Base-by-base conservation (phyloP, 2,797 vertebrate species). In the Poecilia wingei region DNA sequence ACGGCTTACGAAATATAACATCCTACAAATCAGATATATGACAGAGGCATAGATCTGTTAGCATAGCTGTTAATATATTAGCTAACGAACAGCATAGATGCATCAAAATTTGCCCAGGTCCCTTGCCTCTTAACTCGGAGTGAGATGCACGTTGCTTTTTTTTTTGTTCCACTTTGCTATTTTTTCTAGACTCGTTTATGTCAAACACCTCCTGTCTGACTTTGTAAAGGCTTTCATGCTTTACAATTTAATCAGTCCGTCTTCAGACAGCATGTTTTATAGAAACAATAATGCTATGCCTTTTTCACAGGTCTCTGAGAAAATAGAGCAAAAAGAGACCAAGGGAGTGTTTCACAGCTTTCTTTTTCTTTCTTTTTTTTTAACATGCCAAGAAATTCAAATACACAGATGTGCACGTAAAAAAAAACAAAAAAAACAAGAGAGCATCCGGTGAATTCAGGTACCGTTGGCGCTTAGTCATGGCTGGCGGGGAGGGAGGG, bases 251-350 rank as follows among this genome's bases (percentile, higher is more conserved):
- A 85, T 81, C 79, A 83, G 76, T 87, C 88, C 78, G 82, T 89
- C 88, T 80, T 87, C 85, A 82, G 85, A 91, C 87, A 92, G 92
- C 93, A 93, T 93, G 91, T 91, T 79, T 81, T 85, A 84, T 82
- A 79, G 81, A 85, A 46, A 79, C 86, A 88, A 61, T 55, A 82
- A 89, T 76, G 85, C 85, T 79, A 78, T 75, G 89, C 90, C 90
- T 91, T 90, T 87, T 46, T 41, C 80, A 84, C 87, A 76, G 84
- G 77, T 89, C 81, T 86, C 66, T 53, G 81, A 88, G 81, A 86
- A 84, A 84, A 83, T 79, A 82, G 85, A 91, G 75, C 83, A 84
- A 78, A 84, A 82, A 86, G 76, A 81, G 79, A 78, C 82, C 76
- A 74, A 79, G 71, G 76, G 79, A 86, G 89, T 88, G 90, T 91